Evolutionary conservation across 2,113 vertebrate genomes (phyloP).

Genomic region (Clarias magur): DNA sequence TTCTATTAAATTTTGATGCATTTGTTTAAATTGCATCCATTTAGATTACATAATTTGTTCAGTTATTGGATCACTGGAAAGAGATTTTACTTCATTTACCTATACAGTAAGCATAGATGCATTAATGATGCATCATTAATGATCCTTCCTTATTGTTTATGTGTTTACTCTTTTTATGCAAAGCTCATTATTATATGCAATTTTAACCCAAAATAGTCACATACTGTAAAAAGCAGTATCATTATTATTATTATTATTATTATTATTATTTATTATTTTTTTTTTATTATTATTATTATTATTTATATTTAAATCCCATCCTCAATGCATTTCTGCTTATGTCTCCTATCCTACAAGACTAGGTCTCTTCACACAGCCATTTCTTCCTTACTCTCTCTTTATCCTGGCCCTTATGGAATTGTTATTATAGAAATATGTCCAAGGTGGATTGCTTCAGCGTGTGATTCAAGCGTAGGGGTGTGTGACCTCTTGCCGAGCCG

Average conservation of each 20-base stretch:
- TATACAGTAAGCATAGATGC: neutral
- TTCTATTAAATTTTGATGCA: neutral
- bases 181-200: neutral
- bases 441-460: slow-evolving; percentile 28
- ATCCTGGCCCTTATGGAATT: slow-evolving; percentile 33
- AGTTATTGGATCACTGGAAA: neutral
- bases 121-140: neutral
- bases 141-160: neutral
- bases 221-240: neutral
- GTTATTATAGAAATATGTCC: slow-evolving; percentile 44
- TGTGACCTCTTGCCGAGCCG: slow-evolving; percentile 31
- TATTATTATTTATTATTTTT: neutral
- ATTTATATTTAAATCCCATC: neutral
- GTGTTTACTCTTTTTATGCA: neutral
- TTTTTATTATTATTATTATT: neutral
- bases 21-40: neutral
- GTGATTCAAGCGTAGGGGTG: slow-evolving; percentile 21
- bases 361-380: slow-evolving; percentile 4
- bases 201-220: neutral
- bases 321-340: neutral
- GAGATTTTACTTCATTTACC: neutral
- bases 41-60: neutral
- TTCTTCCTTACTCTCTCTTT: slow-evolving; percentile 17
- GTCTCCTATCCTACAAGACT: slow-evolving; percentile 7
- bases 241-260: neutral